Evolutionary conservation across 2,888 invertebrate genomes (phyloP), one percentile per base, ranked within the genome.

Genomic region (Thysanoteuthis rhombus): DNA sequence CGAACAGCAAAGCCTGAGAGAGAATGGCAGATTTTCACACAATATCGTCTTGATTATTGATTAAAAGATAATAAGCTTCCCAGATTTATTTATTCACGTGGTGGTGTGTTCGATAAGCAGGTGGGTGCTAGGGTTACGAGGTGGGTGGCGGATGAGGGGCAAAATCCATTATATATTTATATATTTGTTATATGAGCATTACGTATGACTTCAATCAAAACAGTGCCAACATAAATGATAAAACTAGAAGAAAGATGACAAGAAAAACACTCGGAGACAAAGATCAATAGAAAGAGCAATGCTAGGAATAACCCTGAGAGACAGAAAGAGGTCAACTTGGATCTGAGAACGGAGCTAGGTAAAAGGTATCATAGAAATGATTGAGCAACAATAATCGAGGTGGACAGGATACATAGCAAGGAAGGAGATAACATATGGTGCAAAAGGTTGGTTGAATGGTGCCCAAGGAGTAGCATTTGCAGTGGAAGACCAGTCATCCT

Each of bases 31-130:
- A 75, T 75, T 75, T 75, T 75, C 75, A 75, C 75, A n/a, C 75
- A 75, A 75, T 75, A 75, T 75, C n/a, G n/a, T 75, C 75, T n/a
- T 75, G 75, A 75, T 75, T 75, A 75, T 75, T 75, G 75, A 75
- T 75, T 75, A 36, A 75, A 75, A 75, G 75, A 75, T 75, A 75
- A 75, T 75, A 75, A n/a, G n/a, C 12, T 75, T 36, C n/a, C n/a
- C 75, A 75, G 75, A n/a, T 75, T 75, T 75, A 75, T 36, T 75
- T 75, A 75, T 12, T 75, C n/a, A 36, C 19, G n/a, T 75, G 75
- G 75, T 75, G 75, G 75, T 75, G 75, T 36, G 75, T 75, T 75
- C 75, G n/a, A 19, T 75, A 75, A 36, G 75, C 36, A 16, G n/a
- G 75, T n/a, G n/a, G n/a, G 36, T 75, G 36, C 58, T 8, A 75